A percentile compares a stretch with the other conserved stretches of the same genome.
phyloP scores from a whole-genome alignment of 1,140 invertebrate genomes.

The Cydia splendana region DNA sequence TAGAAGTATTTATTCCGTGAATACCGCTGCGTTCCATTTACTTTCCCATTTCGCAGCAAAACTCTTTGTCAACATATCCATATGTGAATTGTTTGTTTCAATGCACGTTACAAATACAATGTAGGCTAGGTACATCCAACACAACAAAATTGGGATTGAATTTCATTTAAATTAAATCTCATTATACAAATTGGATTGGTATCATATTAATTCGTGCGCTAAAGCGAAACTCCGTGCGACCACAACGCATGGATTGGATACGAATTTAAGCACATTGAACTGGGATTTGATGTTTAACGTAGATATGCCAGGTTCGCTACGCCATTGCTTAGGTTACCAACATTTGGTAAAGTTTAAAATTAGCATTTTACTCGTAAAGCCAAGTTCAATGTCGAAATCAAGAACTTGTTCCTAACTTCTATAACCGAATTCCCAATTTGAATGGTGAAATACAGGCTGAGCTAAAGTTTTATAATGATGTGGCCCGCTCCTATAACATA shows the following conservation, averaged over 20 bases:
- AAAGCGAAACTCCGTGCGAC: no score
- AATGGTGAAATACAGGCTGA: background rate
- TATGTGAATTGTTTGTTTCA: background rate
- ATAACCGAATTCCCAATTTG: background rate
- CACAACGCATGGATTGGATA: no score
- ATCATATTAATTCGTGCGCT: background rate
- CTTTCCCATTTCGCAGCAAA: background rate
- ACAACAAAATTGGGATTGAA: background rate
- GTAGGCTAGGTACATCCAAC: background rate
- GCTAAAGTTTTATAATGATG: background rate
- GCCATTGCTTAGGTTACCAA: no score
- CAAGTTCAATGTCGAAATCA: background rate
- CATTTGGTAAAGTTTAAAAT: no score
- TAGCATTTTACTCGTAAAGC: background rate
- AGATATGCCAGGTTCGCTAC: no score
- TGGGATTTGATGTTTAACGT: no score
- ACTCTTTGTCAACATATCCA: conserved; percentile 6
- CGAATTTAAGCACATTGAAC: no score
- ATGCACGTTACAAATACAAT: conserved; percentile 4
- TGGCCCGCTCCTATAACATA: background rate
- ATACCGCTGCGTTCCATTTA: background rate
- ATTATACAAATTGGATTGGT: background rate
- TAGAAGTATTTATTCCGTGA: conserved; percentile 10
- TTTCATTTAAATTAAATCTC: background rate
- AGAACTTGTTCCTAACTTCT: background rate